These are phyloP conservation scores for Trachelus stipa DNA, from an alignment of 2,888 invertebrate species.

Conservation along the genomic window DNA sequence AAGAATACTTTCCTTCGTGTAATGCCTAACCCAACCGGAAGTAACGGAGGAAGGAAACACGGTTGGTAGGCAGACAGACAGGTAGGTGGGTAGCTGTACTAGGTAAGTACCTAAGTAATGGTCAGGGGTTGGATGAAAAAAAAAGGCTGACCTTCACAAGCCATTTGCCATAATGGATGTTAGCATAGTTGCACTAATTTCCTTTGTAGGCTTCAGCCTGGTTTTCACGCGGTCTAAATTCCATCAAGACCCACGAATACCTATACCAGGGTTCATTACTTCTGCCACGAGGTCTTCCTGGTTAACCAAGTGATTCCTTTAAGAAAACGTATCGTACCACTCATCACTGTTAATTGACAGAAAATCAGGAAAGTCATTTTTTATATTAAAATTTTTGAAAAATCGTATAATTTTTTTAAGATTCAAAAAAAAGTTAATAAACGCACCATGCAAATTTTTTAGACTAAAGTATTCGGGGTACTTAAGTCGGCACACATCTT, in stretches of 20 bases:
- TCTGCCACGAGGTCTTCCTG: background rate
- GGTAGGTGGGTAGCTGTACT: background rate
- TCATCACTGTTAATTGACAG: background rate
- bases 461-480: background rate
- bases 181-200: background rate
- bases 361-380: background rate
- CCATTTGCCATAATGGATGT: background rate
- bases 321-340: background rate
- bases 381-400: background rate
- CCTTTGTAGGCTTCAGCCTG: background rate
- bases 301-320: background rate
- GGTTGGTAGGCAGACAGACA: background rate
- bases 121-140: background rate
- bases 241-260: background rate
- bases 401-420: background rate
- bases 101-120: background rate
- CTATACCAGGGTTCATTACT: background rate
- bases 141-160: background rate
- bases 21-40: background rate
- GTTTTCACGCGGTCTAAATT: background rate
- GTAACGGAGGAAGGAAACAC: background rate
- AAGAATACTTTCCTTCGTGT: background rate
- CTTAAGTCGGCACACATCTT: background rate
- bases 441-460: background rate
- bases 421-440: background rate